Percentiles rank a stretch among this genome's conserved stretches.
Conservation (phyloP, 1,140 invertebrate genomes). For the Lineus longissimus region DNA sequence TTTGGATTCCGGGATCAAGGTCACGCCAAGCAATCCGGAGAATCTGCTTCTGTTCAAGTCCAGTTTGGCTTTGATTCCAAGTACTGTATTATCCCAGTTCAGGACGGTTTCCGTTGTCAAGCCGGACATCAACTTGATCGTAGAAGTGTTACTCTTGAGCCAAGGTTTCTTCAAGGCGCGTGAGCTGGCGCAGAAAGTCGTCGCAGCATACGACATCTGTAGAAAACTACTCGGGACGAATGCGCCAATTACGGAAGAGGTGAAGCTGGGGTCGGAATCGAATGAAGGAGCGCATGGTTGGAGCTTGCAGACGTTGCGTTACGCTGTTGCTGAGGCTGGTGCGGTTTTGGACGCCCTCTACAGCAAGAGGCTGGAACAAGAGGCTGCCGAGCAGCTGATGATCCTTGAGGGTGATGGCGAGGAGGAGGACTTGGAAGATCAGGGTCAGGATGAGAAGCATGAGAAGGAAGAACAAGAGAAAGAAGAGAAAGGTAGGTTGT, state of each 20-base stretch:
- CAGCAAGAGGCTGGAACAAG: background rate
- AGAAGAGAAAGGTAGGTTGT: conserved; percentile 11
- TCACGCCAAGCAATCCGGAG: conserved; percentile 37
- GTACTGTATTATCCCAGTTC: conserved; percentile 41
- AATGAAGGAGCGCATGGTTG: conserved; percentile 41
- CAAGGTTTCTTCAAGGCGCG: conserved; percentile 47
- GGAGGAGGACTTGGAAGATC: conserved; percentile 7
- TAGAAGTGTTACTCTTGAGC: conserved; percentile 46
- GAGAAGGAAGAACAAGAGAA: conserved; percentile 18
- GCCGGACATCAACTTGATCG: conserved; percentile 37
- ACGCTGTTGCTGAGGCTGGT: conserved; percentile 40
- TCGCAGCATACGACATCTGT: conserved; percentile 36
- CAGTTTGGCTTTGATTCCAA: conserved; percentile 34
- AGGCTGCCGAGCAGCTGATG: background rate
- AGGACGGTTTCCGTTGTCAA: conserved; percentile 39
- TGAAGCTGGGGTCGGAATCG: conserved; percentile 32
- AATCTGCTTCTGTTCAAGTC: conserved; percentile 40
- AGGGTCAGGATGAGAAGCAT: conserved; percentile 11
- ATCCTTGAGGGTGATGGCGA: background rate
- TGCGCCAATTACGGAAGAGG: conserved; percentile 33
- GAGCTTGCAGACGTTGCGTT: conserved; percentile 46
- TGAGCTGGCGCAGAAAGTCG: conserved; percentile 40
- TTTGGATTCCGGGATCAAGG: conserved; percentile 25
- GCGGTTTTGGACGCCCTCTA: conserved; percentile 32
- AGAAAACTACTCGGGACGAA: conserved; percentile 44